These are phyloP conservation scores for Alces alces DNA, from an alignment of 2,113 vertebrate genomes.

Conservation along the genomic window DNA sequence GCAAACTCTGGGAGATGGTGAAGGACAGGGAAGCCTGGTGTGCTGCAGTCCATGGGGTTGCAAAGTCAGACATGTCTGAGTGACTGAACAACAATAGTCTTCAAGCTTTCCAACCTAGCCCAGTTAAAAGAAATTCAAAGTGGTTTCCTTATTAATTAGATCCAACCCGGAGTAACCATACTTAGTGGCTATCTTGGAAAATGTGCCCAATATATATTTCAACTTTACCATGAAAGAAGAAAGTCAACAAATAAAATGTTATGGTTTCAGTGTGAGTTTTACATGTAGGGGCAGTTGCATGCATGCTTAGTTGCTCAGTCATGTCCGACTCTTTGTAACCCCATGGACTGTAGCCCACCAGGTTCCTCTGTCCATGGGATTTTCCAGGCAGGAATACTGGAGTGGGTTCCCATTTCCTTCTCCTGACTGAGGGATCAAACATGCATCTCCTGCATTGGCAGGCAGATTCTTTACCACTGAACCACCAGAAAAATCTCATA, in stretches of 20 bases:
- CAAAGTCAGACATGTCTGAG: background rate
- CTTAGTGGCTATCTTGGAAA: background rate
- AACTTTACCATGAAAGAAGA: background rate
- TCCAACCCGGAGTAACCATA: background rate
- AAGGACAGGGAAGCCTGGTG: background rate
- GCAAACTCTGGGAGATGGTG: background rate
- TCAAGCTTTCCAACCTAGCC: background rate
- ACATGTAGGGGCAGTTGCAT: background rate
- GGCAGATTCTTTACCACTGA: background rate
- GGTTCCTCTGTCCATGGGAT: background rate
- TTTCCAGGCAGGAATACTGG: background rate
- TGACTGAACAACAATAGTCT: background rate
- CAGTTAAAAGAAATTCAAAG: background rate
- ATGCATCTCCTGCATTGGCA: background rate
- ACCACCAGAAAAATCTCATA: background rate
- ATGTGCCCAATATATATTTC: background rate
- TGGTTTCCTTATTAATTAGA: constrained; percentile 7
- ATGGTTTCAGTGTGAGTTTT: background rate
- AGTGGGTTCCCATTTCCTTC: background rate
- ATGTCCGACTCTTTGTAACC: background rate
- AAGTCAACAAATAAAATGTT: constrained; percentile 15
- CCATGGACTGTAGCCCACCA: background rate
- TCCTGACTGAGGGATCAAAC: background rate
- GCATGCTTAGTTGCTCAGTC: background rate
- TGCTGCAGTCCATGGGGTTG: background rate